Evolutionary conservation across 1,140 invertebrate species (phyloP).

Genomic region (Brachionus rotundiformis): DNA sequence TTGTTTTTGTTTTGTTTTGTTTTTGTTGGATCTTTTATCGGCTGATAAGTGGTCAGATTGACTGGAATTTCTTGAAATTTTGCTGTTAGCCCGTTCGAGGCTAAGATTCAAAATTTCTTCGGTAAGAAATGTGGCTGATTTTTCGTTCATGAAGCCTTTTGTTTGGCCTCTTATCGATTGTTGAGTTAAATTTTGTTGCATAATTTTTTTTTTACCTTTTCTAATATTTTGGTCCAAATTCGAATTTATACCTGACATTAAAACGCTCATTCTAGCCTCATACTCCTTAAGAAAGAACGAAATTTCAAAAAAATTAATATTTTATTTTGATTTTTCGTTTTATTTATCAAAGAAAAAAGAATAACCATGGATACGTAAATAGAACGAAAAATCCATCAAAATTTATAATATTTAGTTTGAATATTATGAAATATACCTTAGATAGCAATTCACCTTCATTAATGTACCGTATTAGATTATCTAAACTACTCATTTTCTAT

Average conservation of each 20-base stretch:
- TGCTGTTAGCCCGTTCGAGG: conserved; percentile 36
- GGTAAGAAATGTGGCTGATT: conserved; percentile 20
- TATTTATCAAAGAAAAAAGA: conserved; percentile 32
- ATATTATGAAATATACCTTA: conserved; percentile 20
- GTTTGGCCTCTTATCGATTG: background rate
- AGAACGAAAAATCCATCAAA: conserved; percentile 30
- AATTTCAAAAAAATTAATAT: conserved; percentile 27
- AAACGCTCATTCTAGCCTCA: conserved; percentile 36
- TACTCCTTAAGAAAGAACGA: conserved; percentile 19
- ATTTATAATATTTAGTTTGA: background rate
- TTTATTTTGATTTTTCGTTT: conserved; percentile 31
- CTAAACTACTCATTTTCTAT: conserved; percentile 10
- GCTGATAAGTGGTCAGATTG: background rate
- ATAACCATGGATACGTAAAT: conserved; percentile 42
- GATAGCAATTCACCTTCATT: conserved; percentile 34
- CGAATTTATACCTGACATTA: conserved; percentile 30
- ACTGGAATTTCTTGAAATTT: conserved; percentile 25
- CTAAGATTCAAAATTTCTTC: conserved; percentile 24
- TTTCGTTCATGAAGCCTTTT: background rate
- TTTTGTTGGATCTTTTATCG: background rate
- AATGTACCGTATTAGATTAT: conserved; percentile 41
- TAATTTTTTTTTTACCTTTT: conserved; percentile 30
- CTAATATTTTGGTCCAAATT: conserved; percentile 28
- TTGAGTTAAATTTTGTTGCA: background rate
- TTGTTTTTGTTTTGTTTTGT: background rate